Base-by-base conservation (phyloP, 2,888 invertebrate species). In the Amorpha juglandis region DNA sequence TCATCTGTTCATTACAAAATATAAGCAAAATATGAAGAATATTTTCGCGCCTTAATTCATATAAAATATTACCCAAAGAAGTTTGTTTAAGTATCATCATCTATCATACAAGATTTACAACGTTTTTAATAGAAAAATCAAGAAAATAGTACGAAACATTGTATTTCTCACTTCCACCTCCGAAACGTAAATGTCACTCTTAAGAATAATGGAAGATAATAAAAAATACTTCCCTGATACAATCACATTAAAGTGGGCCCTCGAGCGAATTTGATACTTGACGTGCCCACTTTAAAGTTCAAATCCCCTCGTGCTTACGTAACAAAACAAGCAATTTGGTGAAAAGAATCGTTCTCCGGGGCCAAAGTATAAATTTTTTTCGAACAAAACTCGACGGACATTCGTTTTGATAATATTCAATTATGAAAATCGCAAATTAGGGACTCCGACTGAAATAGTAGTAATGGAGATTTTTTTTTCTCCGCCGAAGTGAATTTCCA, bases 321-420 rank as follows among this genome's bases (percentile, higher is more conserved):
- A 71, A 72, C 74, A 72, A 76, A 83, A 80, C 77, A 82, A 78
- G 76, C 72, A 78, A 79, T 81, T 80, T 71, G 67, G 68, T 71
- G 55, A 68, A 58, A 71, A 74, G 74, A 74, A 77, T 65, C 69
- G 65, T 71, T 68, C 72, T 76, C 74, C 72, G 67, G 69, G 73
- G 65, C 58, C 75, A 71, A 73, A 70, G 71, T 72, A 76, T 82
- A 80, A 58, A 80, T 78, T 81, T 83, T 80, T 80, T 78, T 67
- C 67, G 74, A 76, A 72, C 74, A 75, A 81, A 78, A 78, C 73
- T 79, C 78, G 58, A 68, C 73, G 75, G 73, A 71, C 82, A 77
- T 82, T 81, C 78, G 76, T 85, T 83, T 79, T 81, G 83, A 86
- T 82, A 87, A 81, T 79, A 82, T 87, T 86, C 83, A 87, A 87